Evolutionary conservation across 2,888 invertebrate species (phyloP), one percentile per base, ranked within the genome.

Genomic region (Cerastoderma edule): DNA sequence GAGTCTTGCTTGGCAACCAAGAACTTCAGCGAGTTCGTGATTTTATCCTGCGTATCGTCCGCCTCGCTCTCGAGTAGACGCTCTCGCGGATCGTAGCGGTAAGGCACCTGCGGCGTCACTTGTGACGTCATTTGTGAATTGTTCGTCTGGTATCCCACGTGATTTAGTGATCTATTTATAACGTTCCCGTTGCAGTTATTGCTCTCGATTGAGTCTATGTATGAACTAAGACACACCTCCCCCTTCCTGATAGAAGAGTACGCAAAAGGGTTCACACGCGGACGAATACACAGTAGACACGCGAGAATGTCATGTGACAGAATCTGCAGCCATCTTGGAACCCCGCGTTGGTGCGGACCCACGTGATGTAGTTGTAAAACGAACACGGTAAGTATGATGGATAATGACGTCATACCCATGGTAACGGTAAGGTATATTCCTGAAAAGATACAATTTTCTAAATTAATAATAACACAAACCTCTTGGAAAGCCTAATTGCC

Each of bases 361-460:
- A 91, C 91, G 84, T 93, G 93, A 80, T 93, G 92, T 54, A 93
- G 85, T 79, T 93, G 93, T 19, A 93, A 90, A 13, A 93, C 93
- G 78, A 93, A 89, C 57, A 93, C 93, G 13, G 93, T 93, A 60
- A 93, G 87, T 30, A 92, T 89, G 67, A 93, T 93, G 33, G 93
- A 93, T 65, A 93, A 76, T 70, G 93, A 93, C 56, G 93, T 93
- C 87, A 93, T 92, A 27, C 90, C 93, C 93, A 93, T 93, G 63
- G 93, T 93, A n/a, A 92, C 90, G 53, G 93, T 93, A 75, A 93
- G 83, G 85, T 93, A 93, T 72, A 93, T 92, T 32, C 93, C 93
- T 93, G 84, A 27, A 84, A 84, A 32, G 32, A 67, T 39, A 73
- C n/a, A n/a, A n/a, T n/a, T n/a, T n/a, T n/a, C n/a, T n/a, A n/a